Base-by-base conservation (phyloP, 2,113 vertebrate species). In the Vireo altiloquus region DNA sequence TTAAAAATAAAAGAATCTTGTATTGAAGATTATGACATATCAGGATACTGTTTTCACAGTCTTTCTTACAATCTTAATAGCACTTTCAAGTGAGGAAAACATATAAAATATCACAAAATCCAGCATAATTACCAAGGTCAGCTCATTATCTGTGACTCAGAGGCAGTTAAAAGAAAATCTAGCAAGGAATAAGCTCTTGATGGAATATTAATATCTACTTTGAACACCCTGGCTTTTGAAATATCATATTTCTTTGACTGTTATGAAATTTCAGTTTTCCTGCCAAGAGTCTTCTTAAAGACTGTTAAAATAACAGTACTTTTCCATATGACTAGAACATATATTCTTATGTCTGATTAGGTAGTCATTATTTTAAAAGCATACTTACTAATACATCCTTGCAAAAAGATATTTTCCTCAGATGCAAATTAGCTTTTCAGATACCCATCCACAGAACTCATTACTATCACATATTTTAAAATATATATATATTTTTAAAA, bases 71-170 rank as follows among this genome's bases (percentile, higher is more conserved):
- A 57, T 78, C 78, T 77, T 87, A 92, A 85, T 50, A 74, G 68
- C 52, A 81, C 49, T 94, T 96, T 88, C 65, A 72, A 66, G 81
- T 72, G 91, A 92, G 82, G 91, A 37, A 94, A 92, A 88, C 68
- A 75, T n/a, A 46, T 35, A 61, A 90, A 94, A 90, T 88, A 84
- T 49, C 79, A 93, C 30, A 92, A 96, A 97, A 95, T 92, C 65
- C 77, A 83, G 53, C 68, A 69, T 92, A 95, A 95, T 94, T 95
- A 86, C 57, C 52, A 77, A 94, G 87, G 87, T 92, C 92, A 93
- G 63, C 85, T 97, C 92, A 94, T 95, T 96, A 96, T 94, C 82
- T 84, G 44, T 89, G 90, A 91, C 71, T 96, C 86, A 94, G 75
- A 89, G 53, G 39, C 60, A 91, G 69, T 74, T 96, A 90, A 86